Evolutionary conservation across 2,113 vertebrate species (phyloP).

Genomic region (Motacilla alba): DNA sequence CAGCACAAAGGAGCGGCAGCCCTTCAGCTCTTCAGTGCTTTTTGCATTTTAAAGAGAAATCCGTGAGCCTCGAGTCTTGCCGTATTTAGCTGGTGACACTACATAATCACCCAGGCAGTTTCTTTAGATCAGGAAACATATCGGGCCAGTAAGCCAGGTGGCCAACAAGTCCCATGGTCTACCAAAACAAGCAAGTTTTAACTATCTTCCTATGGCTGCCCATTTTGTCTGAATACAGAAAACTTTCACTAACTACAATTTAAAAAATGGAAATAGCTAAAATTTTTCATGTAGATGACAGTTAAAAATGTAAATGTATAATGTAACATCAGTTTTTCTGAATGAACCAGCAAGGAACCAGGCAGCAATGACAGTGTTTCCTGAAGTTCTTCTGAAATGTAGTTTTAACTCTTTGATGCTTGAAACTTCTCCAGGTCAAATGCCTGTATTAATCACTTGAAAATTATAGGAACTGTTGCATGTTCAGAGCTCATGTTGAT

Average conservation of each 20-base stretch:
- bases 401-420: not conserved
- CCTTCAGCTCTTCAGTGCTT: not conserved
- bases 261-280: not conserved
- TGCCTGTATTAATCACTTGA: not conserved
- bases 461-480: not conserved
- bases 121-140: not conserved
- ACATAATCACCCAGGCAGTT: not conserved
- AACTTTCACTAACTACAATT: not conserved
- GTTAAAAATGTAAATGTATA: not conserved
- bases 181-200: not conserved
- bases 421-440: not conserved
- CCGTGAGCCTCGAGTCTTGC: not conserved
- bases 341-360: not conserved
- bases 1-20: slow-evolving; percentile 10
- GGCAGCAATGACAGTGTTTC: fast-evolving
- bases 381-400: not conserved
- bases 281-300: not conserved
- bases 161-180: not conserved
- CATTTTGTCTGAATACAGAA: not conserved
- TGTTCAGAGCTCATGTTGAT: not conserved
- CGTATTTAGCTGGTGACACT: not conserved
- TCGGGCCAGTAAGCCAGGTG: not conserved
- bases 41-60: not conserved
- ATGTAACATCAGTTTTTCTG: not conserved
- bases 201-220: not conserved